Base-by-base conservation (phyloP, 2,113 vertebrate genomes). In the Xiphorhynchus elegans region DNA sequence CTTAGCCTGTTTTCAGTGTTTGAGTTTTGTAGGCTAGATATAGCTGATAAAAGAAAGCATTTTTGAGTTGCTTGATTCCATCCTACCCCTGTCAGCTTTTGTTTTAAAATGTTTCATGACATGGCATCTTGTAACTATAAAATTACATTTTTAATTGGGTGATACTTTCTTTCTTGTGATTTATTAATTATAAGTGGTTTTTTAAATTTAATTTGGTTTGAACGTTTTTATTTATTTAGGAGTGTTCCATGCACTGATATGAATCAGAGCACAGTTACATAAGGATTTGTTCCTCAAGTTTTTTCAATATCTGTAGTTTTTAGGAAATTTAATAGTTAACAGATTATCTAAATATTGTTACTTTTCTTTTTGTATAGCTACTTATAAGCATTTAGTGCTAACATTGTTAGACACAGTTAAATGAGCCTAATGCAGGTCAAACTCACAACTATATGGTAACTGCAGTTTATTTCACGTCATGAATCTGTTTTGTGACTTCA, bases 361-460 rank as follows among this genome's bases (percentile, higher is more conserved):
- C 53, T 3, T 59, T 90, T 90, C 78, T 81, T 69, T 67, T 49
- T 66, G 21, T 58, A 77, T 39, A 53, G 19, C n/a, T 67, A 7
- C 66, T 81, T 37, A 39, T 63, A 77, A 89, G 10, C 25, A 49
- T 66, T 73, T 84, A 42, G 16, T 49, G 21, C 62, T 81, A 50
- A 39, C 17, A 13, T n/a, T 42, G 29, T 63, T 58, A 28, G 31
- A 40, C 0, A 0, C 0, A 0, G 18, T 35, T 76, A 73, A 37
- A 35, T 96, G 59, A 69, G 23, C 12, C 46, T 56, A n/a, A 49
- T 50, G 68, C 68, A 70, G 39, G 29, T 47, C 56, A 68, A 72
- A 37, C 20, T 77, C 35, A 15, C 28, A 55, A 39, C 17, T 31
- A 5, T 40, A 4, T 42, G 17, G 25, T 70, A 72, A 35, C n/a